Conservation (phyloP, 2,888 invertebrate species). For the Sinohyriopsis cumingii region DNA sequence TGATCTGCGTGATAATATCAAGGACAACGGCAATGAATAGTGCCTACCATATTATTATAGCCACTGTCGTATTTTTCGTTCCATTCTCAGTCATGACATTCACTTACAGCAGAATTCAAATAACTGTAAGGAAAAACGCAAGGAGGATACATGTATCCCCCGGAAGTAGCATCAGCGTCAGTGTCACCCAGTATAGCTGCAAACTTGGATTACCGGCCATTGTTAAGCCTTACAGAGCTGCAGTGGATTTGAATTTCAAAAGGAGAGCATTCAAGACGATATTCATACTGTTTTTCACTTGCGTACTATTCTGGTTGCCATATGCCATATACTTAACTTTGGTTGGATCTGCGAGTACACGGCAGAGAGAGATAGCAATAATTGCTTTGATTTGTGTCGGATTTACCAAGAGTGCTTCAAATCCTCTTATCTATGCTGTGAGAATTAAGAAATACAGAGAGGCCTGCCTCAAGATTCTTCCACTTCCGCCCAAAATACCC, state of each 20-base stretch:
- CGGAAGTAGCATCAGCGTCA: constrained; percentile 26
- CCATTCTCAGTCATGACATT: constrained; percentile 54
- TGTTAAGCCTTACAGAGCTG: constrained; percentile 25
- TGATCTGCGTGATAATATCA: constrained; percentile 9
- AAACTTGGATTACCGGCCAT: constrained; percentile 34
- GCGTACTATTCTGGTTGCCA: constrained; percentile 57
- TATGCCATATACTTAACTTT: constrained; percentile 43
- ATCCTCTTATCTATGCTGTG: constrained; percentile 61
- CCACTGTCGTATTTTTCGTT: constrained; percentile 45
- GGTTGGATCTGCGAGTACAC: constrained; percentile 19
- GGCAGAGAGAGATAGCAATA: constrained; percentile 18
- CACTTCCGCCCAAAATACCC: constrained; percentile 9
- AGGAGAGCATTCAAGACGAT: constrained; percentile 64
- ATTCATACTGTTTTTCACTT: constrained; percentile 52
- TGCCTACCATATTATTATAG: constrained; percentile 35
- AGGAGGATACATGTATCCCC: constrained; percentile 48
- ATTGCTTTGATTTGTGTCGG: constrained; percentile 43
- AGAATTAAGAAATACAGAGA: constrained; percentile 58
- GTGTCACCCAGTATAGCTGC: constrained; percentile 40
- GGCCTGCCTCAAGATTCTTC: constrained; percentile 33
- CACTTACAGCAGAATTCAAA: constrained; percentile 51
- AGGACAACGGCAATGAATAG: constrained; percentile 8
- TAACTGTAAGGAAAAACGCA: constrained; percentile 46
- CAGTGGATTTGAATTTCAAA: constrained; percentile 59
- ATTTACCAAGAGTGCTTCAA: constrained; percentile 58